Base-by-base conservation (phyloP, 2,797 vertebrate species). In the Petrocephalus sullivani region DNA sequence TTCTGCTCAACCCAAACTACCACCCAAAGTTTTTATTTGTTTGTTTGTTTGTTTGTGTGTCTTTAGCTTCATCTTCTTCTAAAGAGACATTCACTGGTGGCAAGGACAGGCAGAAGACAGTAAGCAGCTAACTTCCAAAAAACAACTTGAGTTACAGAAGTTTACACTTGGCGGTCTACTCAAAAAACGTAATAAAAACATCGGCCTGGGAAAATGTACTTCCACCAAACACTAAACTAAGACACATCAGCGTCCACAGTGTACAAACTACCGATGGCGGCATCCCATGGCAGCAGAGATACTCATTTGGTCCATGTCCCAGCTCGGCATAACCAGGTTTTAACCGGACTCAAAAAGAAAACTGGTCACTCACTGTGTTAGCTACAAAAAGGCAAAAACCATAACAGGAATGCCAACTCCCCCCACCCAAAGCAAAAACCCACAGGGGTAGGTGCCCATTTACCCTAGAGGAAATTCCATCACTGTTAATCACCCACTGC, bases 351-450 rank as follows among this genome's bases (percentile, higher is more conserved):
- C 46, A 23, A 21, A 53, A 49, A 83, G 14, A 53, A 46, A 51
- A 83, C 9, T 19, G 81, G 41, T 53, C 81, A 21, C 78, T 51
- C 9, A 54, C 12, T 83, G 46, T 28, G 21, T 54, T 54, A 54
- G 46, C 49, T 58, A 4, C 87, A 9, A 89, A 89, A 91, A 91
- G 91, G 57, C 87, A 54, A 91, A 90, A 91, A 90, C 94, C 95
- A 93, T 93, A 95, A 95, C 91, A 91, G 84, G 23, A 88, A 49
- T 88, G 91, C 86, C 0, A 83, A 90, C 89, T 46, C 51, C 88
- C 89, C 60, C 7, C 61, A 33, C 61, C 3, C 86, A 49, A 60
- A 87, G 49, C 33, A 85, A 85, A 33, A 85, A 19, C 54, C 83
- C 83, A 56, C 51, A 28, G 9, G 51, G 53, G 51, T 28, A 78